Evolutionary conservation across 2,888 invertebrate species (phyloP), one percentile per base, ranked within the genome.

Genomic region (Thumatha senex): DNA sequence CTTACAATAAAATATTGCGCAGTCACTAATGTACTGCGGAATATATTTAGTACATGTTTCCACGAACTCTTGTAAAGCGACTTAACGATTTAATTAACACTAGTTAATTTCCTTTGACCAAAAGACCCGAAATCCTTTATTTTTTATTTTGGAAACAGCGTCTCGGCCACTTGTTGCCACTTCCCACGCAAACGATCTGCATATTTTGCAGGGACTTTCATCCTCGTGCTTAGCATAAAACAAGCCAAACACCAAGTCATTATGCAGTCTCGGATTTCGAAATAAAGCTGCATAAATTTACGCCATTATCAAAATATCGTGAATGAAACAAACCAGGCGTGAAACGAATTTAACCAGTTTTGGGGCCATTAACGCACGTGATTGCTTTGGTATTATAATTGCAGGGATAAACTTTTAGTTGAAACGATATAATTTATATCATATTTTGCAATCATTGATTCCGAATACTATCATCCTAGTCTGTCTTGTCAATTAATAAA

Each of bases 281-380:
- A 81, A 81, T 80, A 82, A 73, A 69, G 74, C 78, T 75, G 88
- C 86, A 85, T 89, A 87, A 82, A 87, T 87, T 88, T 84, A 83
- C 85, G 82, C 83, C 80, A 88, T 89, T 88, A 89, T 88, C 89
- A 87, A 89, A 90, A 89, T 89, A 89, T 88, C 86, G 86, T 82
- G 82, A 82, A 83, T 84, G 86, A 78, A 80, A 74, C 76, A 76
- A 76, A 74, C 81, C 77, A 72, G 80, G 83, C 84, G 75, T 81
- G 84, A 82, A 84, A 72, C 74, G 70, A 74, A 78, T 82, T 85
- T 80, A 82, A 82, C 78, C 76, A 77, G 84, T 85, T 84, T 81
- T 81, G 76, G 75, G 80, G 82, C 82, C 85, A 87, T 89, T 89
- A 87, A 77, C 74, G 84, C 89, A 86, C 87, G 89, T 89, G 80